Conservation (phyloP, 2,797 vertebrate species). For the Rhabdomys pumilio region DNA sequence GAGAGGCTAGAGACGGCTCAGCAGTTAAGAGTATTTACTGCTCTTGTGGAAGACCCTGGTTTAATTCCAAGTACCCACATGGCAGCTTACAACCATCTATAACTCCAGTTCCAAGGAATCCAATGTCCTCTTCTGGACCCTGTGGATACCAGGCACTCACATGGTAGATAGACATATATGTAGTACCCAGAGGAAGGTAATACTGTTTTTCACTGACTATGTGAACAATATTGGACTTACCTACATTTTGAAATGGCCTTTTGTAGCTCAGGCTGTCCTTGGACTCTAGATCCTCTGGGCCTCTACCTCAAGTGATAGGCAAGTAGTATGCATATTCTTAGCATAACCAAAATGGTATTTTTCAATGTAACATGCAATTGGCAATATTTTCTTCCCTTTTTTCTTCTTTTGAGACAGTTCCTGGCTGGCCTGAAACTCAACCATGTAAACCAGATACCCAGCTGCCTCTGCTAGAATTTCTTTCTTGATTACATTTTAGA, state of each 20-base stretch:
- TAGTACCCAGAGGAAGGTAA: constrained; percentile 5
- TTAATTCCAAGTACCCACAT: not conserved
- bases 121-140: not conserved
- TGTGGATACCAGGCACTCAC: not conserved
- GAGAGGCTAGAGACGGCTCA: not conserved
- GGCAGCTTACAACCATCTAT: not conserved
- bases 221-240: not conserved
- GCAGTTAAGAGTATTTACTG: not conserved
- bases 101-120: not conserved
- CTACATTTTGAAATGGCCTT: not conserved
- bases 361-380: not conserved
- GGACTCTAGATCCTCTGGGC: not conserved
- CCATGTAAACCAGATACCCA: not conserved
- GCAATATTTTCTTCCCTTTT: constrained; percentile 1
- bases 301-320: not conserved
- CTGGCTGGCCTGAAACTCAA: not conserved
- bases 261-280: not conserved
- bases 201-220: not conserved
- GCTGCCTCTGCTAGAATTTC: not conserved
- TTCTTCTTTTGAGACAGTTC: not conserved
- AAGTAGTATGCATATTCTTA: not conserved
- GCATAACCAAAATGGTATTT: constrained; percentile 21
- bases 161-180: not conserved
- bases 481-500: constrained; percentile 30
- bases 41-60: not conserved